Percentiles rank a stretch among this genome's conserved stretches.
phyloP scores from a whole-genome alignment of 2,113 vertebrate species.

The Raja brachyura region DNA sequence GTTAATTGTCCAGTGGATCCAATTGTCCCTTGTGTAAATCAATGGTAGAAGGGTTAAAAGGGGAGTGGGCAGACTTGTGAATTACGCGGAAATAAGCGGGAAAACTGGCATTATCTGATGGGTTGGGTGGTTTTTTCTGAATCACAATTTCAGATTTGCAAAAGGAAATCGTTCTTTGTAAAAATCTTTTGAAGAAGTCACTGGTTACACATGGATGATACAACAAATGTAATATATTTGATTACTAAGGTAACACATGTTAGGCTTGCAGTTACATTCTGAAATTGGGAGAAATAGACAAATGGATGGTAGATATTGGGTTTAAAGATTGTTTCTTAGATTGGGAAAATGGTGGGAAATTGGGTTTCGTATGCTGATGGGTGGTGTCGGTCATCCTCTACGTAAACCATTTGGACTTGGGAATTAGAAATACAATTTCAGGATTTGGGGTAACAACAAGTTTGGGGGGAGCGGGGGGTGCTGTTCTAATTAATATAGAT shows the following conservation, averaged over 20 bases:
- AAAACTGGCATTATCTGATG: too few relatives aligned
- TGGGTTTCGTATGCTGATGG: not conserved
- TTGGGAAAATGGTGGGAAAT: not conserved
- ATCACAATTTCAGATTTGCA: not conserved
- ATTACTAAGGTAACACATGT: not conserved
- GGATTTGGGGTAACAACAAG: not conserved
- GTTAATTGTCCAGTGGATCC: too few relatives aligned
- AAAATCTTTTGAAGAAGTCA: not conserved
- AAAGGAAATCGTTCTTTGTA: not conserved
- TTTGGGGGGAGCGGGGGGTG: not conserved
- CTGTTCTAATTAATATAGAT: not conserved
- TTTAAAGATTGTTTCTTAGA: not conserved
- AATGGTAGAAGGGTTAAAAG: too few relatives aligned
- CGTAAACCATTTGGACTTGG: not conserved
- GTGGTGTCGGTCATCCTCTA: not conserved
- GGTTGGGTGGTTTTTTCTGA: too few relatives aligned
- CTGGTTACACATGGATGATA: not conserved
- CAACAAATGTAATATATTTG: not conserved
- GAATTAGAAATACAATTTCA: too few relatives aligned
- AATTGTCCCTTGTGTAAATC: too few relatives aligned
- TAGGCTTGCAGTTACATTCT: not conserved
- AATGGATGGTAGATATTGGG: not conserved
- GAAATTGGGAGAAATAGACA: not conserved
- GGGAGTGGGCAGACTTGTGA: too few relatives aligned
- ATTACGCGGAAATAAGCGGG: too few relatives aligned